These are phyloP conservation scores for Eriosoma lanigerum DNA, from an alignment of 1,140 invertebrate genomes.

Conservation along the genomic window DNA sequence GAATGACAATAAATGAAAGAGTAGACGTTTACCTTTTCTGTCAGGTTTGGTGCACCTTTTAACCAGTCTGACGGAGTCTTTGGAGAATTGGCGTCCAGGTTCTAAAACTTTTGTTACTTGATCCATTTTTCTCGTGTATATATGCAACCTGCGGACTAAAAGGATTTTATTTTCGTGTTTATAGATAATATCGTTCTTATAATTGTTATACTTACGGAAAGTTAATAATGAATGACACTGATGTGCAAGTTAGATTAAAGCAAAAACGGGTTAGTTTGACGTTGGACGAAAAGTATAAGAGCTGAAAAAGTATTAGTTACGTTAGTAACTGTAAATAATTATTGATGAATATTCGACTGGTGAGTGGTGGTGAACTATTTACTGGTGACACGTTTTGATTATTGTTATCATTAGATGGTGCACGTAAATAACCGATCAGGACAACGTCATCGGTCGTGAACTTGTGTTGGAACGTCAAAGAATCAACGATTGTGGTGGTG, in stretches of 20 bases:
- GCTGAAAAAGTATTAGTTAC: background rate
- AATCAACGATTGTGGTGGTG: background rate
- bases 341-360: too few relatives aligned
- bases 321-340: background rate
- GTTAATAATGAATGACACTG: background rate
- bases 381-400: constrained; percentile 43
- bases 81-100: constrained; percentile 93
- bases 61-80: constrained; percentile 95
- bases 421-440: constrained; percentile 12
- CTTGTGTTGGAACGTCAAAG: background rate
- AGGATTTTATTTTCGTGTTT: background rate
- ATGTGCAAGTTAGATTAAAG: too few relatives aligned
- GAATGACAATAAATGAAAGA: constrained; percentile 3
- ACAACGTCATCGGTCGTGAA: constrained; percentile 22
- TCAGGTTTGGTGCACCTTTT: constrained; percentile 99
- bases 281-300: background rate
- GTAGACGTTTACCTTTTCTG: constrained; percentile 78
- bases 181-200: background rate
- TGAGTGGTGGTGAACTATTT: background rate
- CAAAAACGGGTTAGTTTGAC: background rate
- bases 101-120: constrained; percentile 93
- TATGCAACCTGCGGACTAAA: background rate
- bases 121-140: constrained; percentile 74
- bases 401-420: constrained; percentile 22
- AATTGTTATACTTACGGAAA: background rate